Conservation (phyloP, 2,888 invertebrate genomes). For the Gerris lacustris region DNA sequence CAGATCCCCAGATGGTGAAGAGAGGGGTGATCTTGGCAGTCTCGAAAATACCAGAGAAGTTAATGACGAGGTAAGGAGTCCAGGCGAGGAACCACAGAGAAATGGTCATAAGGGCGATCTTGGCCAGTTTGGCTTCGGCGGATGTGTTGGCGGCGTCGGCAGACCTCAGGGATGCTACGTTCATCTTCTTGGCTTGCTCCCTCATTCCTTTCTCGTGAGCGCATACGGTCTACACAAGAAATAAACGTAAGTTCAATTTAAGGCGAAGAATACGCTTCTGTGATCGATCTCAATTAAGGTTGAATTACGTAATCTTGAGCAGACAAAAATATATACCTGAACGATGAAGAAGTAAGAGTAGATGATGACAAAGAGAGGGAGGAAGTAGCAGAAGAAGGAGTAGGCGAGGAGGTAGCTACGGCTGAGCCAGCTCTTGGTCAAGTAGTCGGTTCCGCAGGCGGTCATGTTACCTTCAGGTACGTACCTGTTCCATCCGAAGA, state of each 20-base stretch:
- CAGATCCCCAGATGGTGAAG: slow-evolving; percentile 76
- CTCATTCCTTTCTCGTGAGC: slow-evolving; percentile 77
- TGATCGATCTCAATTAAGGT: too few relatives aligned
- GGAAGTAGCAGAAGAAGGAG: slow-evolving; percentile 62
- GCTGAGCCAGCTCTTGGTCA: slow-evolving; percentile 60
- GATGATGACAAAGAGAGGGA: slow-evolving; percentile 65
- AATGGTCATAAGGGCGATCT: slow-evolving; percentile 82
- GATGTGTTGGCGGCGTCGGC: slow-evolving; percentile 64
- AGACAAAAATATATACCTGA: slow-evolving; percentile 39
- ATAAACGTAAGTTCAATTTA: slow-evolving; percentile 25
- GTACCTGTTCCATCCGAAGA: slow-evolving; percentile 82
- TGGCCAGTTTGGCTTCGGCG: slow-evolving; percentile 76
- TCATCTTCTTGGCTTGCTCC: slow-evolving; percentile 89
- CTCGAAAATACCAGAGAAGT: slow-evolving; percentile 67
- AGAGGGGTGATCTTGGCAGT: slow-evolving; percentile 60
- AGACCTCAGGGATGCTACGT: slow-evolving; percentile 73
- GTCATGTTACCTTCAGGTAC: slow-evolving; percentile 91
- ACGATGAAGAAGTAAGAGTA: slow-evolving; percentile 82
- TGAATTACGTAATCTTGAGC: too few relatives aligned
- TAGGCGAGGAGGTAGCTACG: slow-evolving; percentile 68
- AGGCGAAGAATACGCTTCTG: background rate
- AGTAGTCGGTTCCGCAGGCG: slow-evolving; percentile 80
- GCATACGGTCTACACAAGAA: slow-evolving; percentile 51
- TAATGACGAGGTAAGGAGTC: slow-evolving; percentile 79
- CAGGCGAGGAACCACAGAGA: slow-evolving; percentile 76